Conservation (phyloP, 2,113 vertebrate species). For the Callocephalon fimbriatum region DNA sequence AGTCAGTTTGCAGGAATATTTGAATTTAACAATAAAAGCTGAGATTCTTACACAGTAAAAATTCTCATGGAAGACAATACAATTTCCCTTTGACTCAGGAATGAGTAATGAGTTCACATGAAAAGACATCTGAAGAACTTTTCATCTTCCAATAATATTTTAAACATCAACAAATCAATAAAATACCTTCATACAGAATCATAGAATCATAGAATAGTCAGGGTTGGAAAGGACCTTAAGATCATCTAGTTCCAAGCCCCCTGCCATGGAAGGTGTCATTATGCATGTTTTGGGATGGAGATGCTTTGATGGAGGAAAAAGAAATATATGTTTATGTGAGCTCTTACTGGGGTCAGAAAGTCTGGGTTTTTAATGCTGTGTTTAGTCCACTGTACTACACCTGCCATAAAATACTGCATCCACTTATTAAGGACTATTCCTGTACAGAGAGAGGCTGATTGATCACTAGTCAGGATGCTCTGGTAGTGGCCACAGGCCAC, state of each 20-base stretch:
- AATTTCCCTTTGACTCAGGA: neutral
- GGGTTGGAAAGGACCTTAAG: too few relatives aligned
- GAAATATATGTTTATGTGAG: neutral
- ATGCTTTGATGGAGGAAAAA: neutral
- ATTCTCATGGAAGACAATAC: neutral
- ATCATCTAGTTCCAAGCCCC: too few relatives aligned
- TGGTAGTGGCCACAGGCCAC: neutral
- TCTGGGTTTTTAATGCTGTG: neutral
- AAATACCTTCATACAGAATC: fast-evolving
- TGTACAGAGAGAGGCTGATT: neutral
- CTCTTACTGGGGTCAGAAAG: neutral
- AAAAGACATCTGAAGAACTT: neutral
- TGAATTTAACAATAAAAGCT: neutral
- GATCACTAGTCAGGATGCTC: neutral
- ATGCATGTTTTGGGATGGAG: neutral
- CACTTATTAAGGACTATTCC: neutral
- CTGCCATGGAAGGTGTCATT: neutral
- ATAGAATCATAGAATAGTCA: too few relatives aligned
- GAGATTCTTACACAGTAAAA: neutral
- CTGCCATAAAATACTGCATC: neutral
- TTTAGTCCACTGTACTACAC: neutral
- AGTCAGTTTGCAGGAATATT: neutral
- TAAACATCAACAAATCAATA: neutral
- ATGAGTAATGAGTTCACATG: neutral
- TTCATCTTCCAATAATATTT: neutral